Evolutionary conservation across 2,888 invertebrate genomes (phyloP).

Genomic region (Synergus itoensis): DNA sequence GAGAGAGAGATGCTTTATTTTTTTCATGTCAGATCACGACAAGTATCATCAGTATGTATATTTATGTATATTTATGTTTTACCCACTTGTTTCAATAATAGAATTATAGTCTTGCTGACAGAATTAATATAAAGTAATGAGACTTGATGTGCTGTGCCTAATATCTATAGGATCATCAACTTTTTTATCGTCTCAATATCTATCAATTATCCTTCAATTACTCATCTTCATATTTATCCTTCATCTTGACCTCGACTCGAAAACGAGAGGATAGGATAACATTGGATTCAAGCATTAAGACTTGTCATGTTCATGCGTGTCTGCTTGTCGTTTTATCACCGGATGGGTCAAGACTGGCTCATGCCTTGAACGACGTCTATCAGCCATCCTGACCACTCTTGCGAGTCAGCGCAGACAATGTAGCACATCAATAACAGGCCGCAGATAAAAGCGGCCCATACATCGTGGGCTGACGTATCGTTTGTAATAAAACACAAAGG

Average conservation of each 20-base stretch:
- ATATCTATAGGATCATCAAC: neutral
- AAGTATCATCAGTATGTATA: neutral
- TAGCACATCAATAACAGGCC: constrained; percentile 76
- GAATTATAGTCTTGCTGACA: neutral
- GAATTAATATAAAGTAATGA: neutral
- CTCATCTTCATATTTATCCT: neutral
- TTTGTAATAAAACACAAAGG: constrained; percentile 78
- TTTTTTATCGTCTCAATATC: neutral
- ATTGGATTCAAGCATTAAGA: constrained; percentile 1
- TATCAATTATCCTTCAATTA: constrained; percentile 6
- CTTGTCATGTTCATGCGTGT: constrained; percentile 11
- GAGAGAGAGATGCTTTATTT: neutral
- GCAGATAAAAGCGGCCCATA: constrained; percentile 75
- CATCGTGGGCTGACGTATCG: constrained; percentile 76
- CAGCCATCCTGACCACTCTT: constrained; percentile 69
- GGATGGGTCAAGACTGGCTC: constrained; percentile 40
- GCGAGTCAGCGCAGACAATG: constrained; percentile 75
- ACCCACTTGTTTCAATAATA: neutral
- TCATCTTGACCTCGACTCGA: neutral
- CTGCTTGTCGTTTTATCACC: constrained; percentile 17
- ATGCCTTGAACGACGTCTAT: constrained; percentile 68
- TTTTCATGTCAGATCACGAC: neutral
- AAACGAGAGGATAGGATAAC: neutral
- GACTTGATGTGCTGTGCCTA: neutral
- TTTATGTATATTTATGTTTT: neutral